Conservation (phyloP, 2,113 vertebrate species). For the Chaetorhynchus papuensis region DNA sequence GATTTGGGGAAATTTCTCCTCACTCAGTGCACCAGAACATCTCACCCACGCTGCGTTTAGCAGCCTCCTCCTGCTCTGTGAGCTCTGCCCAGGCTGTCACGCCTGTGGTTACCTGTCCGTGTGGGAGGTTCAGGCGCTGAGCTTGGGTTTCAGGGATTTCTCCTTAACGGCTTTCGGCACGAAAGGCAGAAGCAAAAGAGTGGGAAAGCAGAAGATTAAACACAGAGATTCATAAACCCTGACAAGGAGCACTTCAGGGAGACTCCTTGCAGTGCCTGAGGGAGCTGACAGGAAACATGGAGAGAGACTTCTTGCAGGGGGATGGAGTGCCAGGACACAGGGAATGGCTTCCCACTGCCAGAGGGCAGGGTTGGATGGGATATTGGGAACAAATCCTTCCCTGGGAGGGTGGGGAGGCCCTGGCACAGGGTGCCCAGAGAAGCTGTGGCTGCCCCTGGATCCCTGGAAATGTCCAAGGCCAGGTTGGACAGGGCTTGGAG, state of each 20-base stretch:
- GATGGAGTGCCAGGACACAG: rapidly evolving
- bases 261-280: background rate
- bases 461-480: background rate
- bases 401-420: rapidly evolving
- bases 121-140: background rate
- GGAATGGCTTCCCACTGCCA: background rate
- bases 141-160: background rate
- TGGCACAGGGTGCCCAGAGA: background rate
- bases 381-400: rapidly evolving
- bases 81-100: background rate
- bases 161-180: background rate
- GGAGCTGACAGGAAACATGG: background rate
- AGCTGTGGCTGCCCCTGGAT: background rate
- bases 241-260: background rate
- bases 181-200: background rate
- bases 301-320: no score
- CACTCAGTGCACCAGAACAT: background rate
- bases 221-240: background rate
- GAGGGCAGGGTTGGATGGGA: rapidly evolving
- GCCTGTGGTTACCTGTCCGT: no score
- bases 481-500: rapidly evolving
- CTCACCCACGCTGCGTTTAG: background rate
- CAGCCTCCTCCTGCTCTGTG: background rate
- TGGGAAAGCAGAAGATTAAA: background rate
- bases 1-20: background rate